These are phyloP conservation scores for Centroberyx gerrardi DNA, from an alignment of 2,797 vertebrate genomes.

Conservation along the genomic window DNA sequence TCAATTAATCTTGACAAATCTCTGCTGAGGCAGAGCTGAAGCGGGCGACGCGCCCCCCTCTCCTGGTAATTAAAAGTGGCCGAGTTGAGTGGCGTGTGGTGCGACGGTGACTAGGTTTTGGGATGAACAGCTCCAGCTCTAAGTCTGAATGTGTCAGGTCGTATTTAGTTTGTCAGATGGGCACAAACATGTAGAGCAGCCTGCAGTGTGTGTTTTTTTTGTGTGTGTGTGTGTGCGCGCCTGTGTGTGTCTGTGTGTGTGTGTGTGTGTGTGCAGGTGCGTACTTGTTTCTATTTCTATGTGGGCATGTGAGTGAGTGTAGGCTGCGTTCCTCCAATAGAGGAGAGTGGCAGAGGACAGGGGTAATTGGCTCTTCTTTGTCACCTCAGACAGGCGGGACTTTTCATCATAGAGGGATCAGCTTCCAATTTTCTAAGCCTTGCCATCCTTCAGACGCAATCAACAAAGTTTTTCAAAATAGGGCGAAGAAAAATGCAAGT, in stretches of 20 bases:
- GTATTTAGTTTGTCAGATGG: slow-evolving; percentile 73
- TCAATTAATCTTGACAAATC: slow-evolving; percentile 90
- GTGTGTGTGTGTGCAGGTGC: neutral
- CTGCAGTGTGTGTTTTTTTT: neutral
- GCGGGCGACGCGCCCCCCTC: slow-evolving; percentile 71
- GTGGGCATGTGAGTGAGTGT: slow-evolving; percentile 20
- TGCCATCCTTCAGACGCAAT: slow-evolving; percentile 72
- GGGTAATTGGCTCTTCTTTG: slow-evolving; percentile 83
- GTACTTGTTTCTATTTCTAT: slow-evolving; percentile 16
- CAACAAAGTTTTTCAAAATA: slow-evolving; percentile 75
- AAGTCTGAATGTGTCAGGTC: slow-evolving; percentile 78
- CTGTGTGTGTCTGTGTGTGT: slow-evolving; percentile 15
- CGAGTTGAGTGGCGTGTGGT: slow-evolving; percentile 77
- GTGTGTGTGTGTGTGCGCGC: neutral
- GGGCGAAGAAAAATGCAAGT: slow-evolving; percentile 77
- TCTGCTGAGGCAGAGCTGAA: slow-evolving; percentile 85
- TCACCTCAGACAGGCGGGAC: slow-evolving; percentile 77
- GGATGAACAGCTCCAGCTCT: slow-evolving; percentile 71
- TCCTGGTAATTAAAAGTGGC: slow-evolving; percentile 87
- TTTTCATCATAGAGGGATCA: slow-evolving; percentile 78
- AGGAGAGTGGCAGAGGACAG: slow-evolving; percentile 63
- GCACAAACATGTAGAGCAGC: slow-evolving; percentile 57
- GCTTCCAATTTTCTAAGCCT: slow-evolving; percentile 77
- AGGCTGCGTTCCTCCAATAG: slow-evolving; percentile 23
- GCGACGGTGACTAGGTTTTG: slow-evolving; percentile 74